Evolutionary conservation across 2,797 vertebrate species (phyloP), one percentile per base, ranked within the genome.

Genomic region (Hoplostethus atlanticus): DNA sequence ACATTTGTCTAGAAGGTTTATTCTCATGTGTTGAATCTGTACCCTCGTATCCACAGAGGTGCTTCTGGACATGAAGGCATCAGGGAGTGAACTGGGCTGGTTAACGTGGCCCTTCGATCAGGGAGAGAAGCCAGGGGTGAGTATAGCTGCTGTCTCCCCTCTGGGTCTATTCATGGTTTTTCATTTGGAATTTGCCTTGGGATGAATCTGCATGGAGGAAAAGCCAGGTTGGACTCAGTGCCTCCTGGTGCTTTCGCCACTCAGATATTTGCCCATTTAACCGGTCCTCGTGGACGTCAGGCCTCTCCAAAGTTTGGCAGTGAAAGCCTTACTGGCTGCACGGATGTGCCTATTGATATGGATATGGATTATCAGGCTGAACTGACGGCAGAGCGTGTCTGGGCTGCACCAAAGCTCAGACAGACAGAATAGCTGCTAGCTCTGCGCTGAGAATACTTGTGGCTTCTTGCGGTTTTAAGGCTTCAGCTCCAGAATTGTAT

Each of bases 71-170:
- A 98, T 99, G 30, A 95, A 87, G 62, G 95, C 95, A 28, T 94
- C 96, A 0, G 96, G 97, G 31, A 96, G 96, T 25, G 97, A 99
- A 63, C 93, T 98, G 30, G 98, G 98, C 86, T 99, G 98, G 98
- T 83, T 99, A 84, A 96, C 95, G 17, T 95, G 95, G 77, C 96
- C 97, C 0, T 52, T 84, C 50, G 89, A 89, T 28, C 89, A 93
- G 77, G 86, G 77, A 58, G 96, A 96, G 0, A 95, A 94, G 57
- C 78, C 90, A 42, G 98, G 97, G 93, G 98, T 99, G 91, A 97
- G 96, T 94, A 51, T 15, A 0, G 7, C 69, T 76, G 48, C 16
- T 6, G 40, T 70, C 50, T 21, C 21, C 76, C 48, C 65, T 79
- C 50, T 52, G 54, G 47, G 76, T 86, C 72, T 63, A 21, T 21